phyloP scores from a whole-genome alignment of 2,797 vertebrate genomes.

The Paedocypris micromegethes region DNA sequence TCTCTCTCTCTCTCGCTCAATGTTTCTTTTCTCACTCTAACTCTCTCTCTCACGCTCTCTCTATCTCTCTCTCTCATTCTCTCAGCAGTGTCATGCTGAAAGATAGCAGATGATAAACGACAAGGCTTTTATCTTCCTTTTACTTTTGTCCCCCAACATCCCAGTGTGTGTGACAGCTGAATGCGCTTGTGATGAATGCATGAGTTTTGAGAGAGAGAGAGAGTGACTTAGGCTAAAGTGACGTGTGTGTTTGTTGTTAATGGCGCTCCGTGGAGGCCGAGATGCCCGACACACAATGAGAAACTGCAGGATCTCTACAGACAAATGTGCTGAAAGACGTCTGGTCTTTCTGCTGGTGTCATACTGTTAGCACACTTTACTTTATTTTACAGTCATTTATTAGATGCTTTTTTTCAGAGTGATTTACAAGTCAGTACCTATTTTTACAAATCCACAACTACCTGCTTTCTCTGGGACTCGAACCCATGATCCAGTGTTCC shows the following conservation, averaged over 20 bases:
- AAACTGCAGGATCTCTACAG: constrained; percentile 22
- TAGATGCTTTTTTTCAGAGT: no score
- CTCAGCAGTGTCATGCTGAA: constrained; percentile 40
- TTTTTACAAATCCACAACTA: no score
- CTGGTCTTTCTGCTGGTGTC: constrained; percentile 10
- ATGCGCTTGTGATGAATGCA: constrained; percentile 41
- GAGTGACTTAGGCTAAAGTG: constrained; percentile 14
- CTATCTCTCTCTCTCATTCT: constrained; percentile 31
- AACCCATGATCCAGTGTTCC: no score
- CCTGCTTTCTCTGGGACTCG: no score
- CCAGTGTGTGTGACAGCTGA: constrained; percentile 28
- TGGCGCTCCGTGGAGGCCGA: constrained; percentile 22
- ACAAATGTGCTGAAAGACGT: constrained; percentile 27
- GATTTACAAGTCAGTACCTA: no score
- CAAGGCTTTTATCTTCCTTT: constrained; percentile 56
- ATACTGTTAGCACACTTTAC: constrained; percentile 14
- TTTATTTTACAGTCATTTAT: no score
- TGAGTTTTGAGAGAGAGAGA: constrained; percentile 4
- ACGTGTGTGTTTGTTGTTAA: constrained; percentile 20
- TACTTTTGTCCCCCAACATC: constrained; percentile 39
- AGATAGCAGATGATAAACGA: constrained; percentile 46
- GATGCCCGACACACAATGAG: constrained; percentile 1
- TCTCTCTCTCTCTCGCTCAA: constrained; percentile 34
- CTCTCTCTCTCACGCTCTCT: no score
- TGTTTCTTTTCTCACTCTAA: no score